Percentiles rank a stretch among this genome's conserved stretches.
phyloP scores from a whole-genome alignment of 2,797 vertebrate genomes.

The Oryzias dopingdopingensis region DNA sequence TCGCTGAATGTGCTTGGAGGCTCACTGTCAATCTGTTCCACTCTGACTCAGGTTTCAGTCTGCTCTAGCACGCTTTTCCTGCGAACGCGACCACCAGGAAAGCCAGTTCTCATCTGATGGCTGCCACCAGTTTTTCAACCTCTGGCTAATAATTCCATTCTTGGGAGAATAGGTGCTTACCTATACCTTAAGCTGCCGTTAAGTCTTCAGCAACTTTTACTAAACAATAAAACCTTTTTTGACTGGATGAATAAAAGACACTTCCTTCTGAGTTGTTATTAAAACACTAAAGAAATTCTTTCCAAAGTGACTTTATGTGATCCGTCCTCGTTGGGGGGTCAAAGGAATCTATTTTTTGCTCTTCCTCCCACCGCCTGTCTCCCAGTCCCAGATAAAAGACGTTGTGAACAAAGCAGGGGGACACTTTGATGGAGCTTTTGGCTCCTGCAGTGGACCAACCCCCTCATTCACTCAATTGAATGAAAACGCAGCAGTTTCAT shows the following conservation, averaged over 20 bases:
- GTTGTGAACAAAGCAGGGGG: conserved; percentile 65
- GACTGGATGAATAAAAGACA: conserved; percentile 26
- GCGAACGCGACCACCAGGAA: conserved; percentile 2
- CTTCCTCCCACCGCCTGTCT: conserved; percentile 53
- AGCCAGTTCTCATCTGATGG: conserved; percentile 15
- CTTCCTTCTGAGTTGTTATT: conserved; percentile 61
- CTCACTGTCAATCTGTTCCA: conserved; percentile 60
- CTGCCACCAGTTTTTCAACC: no score
- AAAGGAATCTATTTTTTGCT: conserved; percentile 66
- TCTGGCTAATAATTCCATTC: no score
- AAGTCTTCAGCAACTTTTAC: background rate
- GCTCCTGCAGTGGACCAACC: conserved; percentile 58
- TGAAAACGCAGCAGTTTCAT: no score
- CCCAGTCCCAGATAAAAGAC: conserved; percentile 68
- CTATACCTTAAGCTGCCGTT: no score
- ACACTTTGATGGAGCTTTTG: conserved; percentile 60
- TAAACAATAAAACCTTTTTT: conserved; percentile 18
- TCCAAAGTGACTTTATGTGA: conserved; percentile 56
- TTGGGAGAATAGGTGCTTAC: no score
- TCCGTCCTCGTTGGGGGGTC: conserved; percentile 57
- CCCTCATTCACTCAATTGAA: conserved; percentile 13
- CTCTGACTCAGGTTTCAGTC: conserved; percentile 57
- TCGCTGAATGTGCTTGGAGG: conserved; percentile 52
- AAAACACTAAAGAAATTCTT: conserved; percentile 72
- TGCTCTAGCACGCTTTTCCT: conserved; percentile 11